Percentiles rank a stretch among this genome's conserved stretches.
phyloP scores from a whole-genome alignment of 2,888 invertebrate species.

The Acleris cristana region DNA sequence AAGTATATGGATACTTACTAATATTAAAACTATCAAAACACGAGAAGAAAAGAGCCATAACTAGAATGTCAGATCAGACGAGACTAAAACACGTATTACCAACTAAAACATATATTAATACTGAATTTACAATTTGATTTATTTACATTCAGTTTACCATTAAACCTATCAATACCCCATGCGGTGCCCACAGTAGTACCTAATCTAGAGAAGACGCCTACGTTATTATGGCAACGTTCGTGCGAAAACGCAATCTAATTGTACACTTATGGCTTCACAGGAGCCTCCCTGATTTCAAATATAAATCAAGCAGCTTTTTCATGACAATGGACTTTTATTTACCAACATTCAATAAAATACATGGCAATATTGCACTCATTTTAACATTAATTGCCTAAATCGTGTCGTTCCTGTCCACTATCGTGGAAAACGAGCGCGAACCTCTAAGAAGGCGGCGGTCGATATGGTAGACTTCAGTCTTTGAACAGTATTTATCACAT shows the following conservation, averaged over 20 bases:
- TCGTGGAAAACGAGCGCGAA: not conserved
- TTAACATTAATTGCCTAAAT: slow-evolving; percentile 26
- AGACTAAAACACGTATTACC: slow-evolving; percentile 43
- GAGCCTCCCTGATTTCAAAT: slow-evolving; percentile 34
- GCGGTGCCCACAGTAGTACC: slow-evolving; percentile 41
- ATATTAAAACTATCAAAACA: not conserved
- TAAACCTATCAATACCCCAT: slow-evolving; percentile 32
- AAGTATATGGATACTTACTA: slow-evolving; percentile 58
- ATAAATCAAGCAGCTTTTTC: slow-evolving; percentile 33
- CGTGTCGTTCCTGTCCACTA: slow-evolving; percentile 15
- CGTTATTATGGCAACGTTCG: slow-evolving; percentile 71
- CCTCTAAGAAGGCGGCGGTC: slow-evolving; percentile 37
- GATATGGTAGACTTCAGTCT: slow-evolving; percentile 56
- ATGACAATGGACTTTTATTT: slow-evolving; percentile 27
- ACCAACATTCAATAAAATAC: slow-evolving; percentile 28
- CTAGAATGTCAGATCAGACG: slow-evolving; percentile 21
- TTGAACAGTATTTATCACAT: slow-evolving; percentile 46
- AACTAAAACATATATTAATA: slow-evolving; percentile 35
- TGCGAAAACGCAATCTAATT: slow-evolving; percentile 63
- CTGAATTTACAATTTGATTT: slow-evolving; percentile 44
- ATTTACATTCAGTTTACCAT: slow-evolving; percentile 67
- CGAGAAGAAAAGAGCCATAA: not conserved
- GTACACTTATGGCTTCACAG: slow-evolving; percentile 64
- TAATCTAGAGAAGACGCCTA: slow-evolving; percentile 47
- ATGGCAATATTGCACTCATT: slow-evolving; percentile 34